A percentile compares a stretch with the other conserved stretches of the same genome.
phyloP scores from a whole-genome alignment of 2,888 invertebrate genomes.

The Colletes collaris region DNA sequence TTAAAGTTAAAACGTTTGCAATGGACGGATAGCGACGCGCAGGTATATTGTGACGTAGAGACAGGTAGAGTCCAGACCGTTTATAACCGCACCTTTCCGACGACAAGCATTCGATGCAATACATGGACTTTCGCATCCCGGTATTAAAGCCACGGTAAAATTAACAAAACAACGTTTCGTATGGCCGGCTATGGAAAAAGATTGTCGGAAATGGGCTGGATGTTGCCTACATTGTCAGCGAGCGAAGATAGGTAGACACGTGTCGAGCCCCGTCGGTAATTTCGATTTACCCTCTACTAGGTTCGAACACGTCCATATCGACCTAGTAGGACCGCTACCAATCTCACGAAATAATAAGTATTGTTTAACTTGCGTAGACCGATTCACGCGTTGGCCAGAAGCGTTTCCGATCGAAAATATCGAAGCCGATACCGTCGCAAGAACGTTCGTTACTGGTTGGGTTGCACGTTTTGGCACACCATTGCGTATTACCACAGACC shows the following conservation, averaged over 20 bases:
- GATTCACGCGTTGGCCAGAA: neutral
- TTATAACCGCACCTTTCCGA: no score
- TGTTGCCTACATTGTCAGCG: constrained; percentile 5
- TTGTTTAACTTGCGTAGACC: no score
- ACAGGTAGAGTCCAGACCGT: no score
- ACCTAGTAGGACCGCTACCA: constrained; percentile 1
- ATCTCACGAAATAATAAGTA: neutral
- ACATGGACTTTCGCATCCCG: constrained; percentile 3
- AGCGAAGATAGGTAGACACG: neutral
- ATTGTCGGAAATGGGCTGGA: constrained; percentile 9
- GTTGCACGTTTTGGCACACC: neutral
- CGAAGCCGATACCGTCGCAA: neutral
- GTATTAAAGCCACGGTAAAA: neutral
- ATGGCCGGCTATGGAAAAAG: neutral
- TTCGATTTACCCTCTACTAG: neutral
- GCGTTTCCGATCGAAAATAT: no score
- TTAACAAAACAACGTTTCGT: constrained; percentile 1
- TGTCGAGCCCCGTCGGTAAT: neutral
- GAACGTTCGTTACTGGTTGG: neutral
- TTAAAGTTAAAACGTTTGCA: neutral
- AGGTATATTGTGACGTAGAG: no score
- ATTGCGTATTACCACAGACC: neutral
- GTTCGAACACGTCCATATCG: constrained; percentile 12
- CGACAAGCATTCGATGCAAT: neutral
- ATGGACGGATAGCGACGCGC: no score